Percentiles rank a stretch among this genome's conserved stretches.
Conservation (phyloP, 1,140 invertebrate genomes). For the Penaeus indicus region DNA sequence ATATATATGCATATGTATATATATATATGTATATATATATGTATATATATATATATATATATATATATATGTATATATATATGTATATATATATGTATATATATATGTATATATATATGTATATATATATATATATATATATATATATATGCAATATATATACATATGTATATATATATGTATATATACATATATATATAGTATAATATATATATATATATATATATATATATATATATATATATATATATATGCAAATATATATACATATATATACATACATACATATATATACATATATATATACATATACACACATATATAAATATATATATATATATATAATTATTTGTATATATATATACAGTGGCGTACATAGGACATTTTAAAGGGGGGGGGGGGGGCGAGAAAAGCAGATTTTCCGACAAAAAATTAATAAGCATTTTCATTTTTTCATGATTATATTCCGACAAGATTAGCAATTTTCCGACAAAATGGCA, state of each 20-base stretch:
- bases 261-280: background rate
- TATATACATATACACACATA: background rate
- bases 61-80: background rate
- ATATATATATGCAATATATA: too few species aligned
- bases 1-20: slow-evolving; percentile 4
- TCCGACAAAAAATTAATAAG: too few species aligned
- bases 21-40: background rate
- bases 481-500: too few species aligned
- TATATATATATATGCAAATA: background rate
- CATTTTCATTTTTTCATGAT: too few species aligned
- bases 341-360: slow-evolving; percentile 13
- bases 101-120: background rate
- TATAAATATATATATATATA: background rate
- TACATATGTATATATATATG: too few species aligned
- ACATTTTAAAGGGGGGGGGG: background rate
- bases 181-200: too few species aligned
- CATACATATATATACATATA: background rate
- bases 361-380: background rate
- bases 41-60: slow-evolving; percentile 19
- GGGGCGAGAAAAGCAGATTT: too few species aligned
- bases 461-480: too few species aligned
- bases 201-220: background rate
- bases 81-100: background rate
- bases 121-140: slow-evolving; percentile 22
- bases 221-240: slow-evolving; percentile 13